phyloP scores from a whole-genome alignment of 2,888 invertebrate genomes.

The Eulithis testata region DNA sequence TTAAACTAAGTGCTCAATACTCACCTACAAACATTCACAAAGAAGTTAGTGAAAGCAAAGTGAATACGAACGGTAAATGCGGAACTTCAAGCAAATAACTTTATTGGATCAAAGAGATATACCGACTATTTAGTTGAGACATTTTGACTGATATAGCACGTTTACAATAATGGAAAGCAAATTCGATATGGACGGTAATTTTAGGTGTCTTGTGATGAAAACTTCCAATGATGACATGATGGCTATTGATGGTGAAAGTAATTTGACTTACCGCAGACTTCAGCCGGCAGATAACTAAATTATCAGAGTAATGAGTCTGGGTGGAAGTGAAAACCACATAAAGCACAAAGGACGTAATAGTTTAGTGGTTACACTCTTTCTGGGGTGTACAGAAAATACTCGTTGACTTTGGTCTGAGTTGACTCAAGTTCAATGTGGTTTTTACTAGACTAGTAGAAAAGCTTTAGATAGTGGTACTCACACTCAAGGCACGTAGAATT shows the following conservation, averaged over 20 bases:
- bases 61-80: constrained; percentile 43
- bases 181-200: constrained; percentile 46
- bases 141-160: constrained; percentile 38
- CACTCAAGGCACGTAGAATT: constrained; percentile 92
- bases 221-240: constrained; percentile 45
- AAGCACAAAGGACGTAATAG: constrained; percentile 23
- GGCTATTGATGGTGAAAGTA: constrained; percentile 69
- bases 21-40: constrained; percentile 23
- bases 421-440: constrained; percentile 1
- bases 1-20: constrained; percentile 31
- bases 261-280: constrained; percentile 60
- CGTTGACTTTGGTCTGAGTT: neutral
- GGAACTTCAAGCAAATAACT: constrained; percentile 32
- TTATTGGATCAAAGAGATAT: constrained; percentile 37
- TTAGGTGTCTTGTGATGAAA: constrained; percentile 51
- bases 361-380: constrained; percentile 5
- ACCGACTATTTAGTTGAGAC: constrained; percentile 37
- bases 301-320: constrained; percentile 45
- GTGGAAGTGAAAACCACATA: constrained; percentile 53
- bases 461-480: constrained; percentile 79
- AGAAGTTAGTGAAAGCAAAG: constrained; percentile 35
- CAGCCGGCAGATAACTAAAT: constrained; percentile 53
- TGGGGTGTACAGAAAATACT: neutral
- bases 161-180: constrained; percentile 34
- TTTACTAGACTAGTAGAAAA: neutral